Percentiles rank a stretch among this genome's conserved stretches.
phyloP scores from a whole-genome alignment of 2,113 vertebrate genomes.

The Sapayoa aenigma region DNA sequence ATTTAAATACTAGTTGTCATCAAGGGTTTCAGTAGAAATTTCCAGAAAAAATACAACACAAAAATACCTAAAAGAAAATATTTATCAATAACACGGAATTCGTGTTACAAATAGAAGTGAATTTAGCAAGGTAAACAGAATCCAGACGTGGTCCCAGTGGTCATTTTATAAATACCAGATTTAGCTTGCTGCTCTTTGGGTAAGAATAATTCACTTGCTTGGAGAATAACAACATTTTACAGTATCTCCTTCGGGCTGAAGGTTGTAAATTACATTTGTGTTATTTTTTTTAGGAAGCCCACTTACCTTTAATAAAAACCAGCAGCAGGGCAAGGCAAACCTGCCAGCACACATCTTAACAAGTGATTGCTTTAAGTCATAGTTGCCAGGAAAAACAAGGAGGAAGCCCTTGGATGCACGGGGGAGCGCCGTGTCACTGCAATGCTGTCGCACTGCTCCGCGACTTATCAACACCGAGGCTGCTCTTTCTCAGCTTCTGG shows the following conservation, averaged over 20 bases:
- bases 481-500: not conserved
- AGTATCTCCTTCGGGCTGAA: not conserved
- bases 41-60: not conserved
- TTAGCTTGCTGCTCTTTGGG: not conserved
- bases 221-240: not conserved
- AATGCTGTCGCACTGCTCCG: not conserved
- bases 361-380: not conserved
- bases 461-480: not conserved
- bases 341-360: not conserved
- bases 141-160: not conserved
- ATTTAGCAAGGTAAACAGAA: not conserved
- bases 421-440: not conserved
- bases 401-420: not conserved
- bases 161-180: not conserved
- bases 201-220: not conserved
- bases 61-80: not conserved
- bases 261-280: not conserved
- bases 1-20: not conserved
- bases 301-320: not conserved
- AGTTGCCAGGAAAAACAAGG: not conserved
- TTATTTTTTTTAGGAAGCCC: not conserved
- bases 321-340: not conserved
- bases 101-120: not conserved
- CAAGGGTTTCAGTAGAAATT: not conserved
- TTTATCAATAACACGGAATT: not conserved